Conservation (phyloP, 2,797 vertebrate genomes). For the Cryptoblepharus egeriae region DNA sequence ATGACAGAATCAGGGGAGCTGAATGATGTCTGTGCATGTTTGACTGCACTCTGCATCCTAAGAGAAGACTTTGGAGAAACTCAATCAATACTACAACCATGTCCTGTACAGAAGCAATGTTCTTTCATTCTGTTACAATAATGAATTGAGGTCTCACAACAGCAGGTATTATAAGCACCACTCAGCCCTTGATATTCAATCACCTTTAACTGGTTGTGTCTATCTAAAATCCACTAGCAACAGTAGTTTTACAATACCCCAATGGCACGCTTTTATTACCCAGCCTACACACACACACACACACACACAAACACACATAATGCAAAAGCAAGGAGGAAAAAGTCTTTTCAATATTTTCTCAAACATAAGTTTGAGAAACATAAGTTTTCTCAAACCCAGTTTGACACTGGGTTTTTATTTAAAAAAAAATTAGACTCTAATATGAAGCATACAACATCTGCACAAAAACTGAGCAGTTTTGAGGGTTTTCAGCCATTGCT, state of each 20-base stretch:
- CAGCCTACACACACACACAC: slow-evolving; percentile 62
- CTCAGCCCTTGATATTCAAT: slow-evolving; percentile 86
- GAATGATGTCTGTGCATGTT: slow-evolving; percentile 79
- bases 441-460: slow-evolving; percentile 49
- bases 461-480: slow-evolving; percentile 45
- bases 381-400: slow-evolving; percentile 41
- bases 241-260: slow-evolving; percentile 63
- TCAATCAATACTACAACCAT: slow-evolving; percentile 84
- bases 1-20: slow-evolving; percentile 76
- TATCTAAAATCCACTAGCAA: slow-evolving; percentile 67
- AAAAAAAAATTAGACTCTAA: slow-evolving; percentile 58
- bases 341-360: slow-evolving; percentile 11
- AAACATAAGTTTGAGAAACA: too few species aligned
- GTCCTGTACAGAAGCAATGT: slow-evolving; percentile 69
- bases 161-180: slow-evolving; percentile 84
- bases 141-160: slow-evolving; percentile 85
- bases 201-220: slow-evolving; percentile 83
- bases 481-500: slow-evolving; percentile 53
- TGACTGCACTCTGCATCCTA: slow-evolving; percentile 85
- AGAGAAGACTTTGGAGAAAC: slow-evolving; percentile 81
- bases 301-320: slow-evolving; percentile 64
- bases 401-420: slow-evolving; percentile 23
- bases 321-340: slow-evolving; percentile 1
- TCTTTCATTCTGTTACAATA: slow-evolving; percentile 78
- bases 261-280: slow-evolving; percentile 60